Conservation (phyloP, 2,113 vertebrate genomes). For the Sprattus sprattus region DNA sequence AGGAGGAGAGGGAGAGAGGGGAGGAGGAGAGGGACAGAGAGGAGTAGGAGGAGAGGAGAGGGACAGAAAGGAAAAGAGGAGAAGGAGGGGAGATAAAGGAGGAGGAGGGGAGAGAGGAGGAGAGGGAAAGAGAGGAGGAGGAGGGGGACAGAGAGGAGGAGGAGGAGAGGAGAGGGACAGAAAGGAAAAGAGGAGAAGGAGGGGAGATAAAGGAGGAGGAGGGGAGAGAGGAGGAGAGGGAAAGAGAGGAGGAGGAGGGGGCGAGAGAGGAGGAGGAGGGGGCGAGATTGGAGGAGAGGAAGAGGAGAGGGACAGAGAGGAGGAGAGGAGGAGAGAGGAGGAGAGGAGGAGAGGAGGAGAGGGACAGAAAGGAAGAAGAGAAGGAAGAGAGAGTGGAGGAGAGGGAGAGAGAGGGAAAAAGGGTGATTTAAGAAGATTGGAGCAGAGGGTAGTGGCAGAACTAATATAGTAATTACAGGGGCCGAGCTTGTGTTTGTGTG, state of each 20-base stretch:
- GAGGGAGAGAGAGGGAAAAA: neutral
- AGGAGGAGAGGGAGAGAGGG: neutral
- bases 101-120: neutral
- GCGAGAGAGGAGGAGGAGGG: too few species aligned
- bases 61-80: neutral
- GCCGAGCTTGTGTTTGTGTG: neutral
- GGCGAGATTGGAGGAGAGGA: too few species aligned
- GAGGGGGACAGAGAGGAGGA: neutral
- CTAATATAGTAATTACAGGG: neutral
- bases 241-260: neutral
- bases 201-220: too few species aligned
- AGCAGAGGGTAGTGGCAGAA: neutral
- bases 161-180: neutral
- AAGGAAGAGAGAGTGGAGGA: neutral
- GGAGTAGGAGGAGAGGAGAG: neutral
- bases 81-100: neutral
- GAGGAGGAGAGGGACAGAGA: neutral
- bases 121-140: neutral
- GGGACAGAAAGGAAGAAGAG: too few species aligned
- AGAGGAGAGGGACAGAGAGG: too few species aligned
- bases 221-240: neutral
- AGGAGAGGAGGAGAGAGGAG: too few species aligned
- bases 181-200: neutral
- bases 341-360: too few species aligned
- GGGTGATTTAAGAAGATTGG: neutral